Evolutionary conservation across 2,888 invertebrate genomes (phyloP), one percentile per base, ranked within the genome.

Genomic region (Pseudococcus viburni): DNA sequence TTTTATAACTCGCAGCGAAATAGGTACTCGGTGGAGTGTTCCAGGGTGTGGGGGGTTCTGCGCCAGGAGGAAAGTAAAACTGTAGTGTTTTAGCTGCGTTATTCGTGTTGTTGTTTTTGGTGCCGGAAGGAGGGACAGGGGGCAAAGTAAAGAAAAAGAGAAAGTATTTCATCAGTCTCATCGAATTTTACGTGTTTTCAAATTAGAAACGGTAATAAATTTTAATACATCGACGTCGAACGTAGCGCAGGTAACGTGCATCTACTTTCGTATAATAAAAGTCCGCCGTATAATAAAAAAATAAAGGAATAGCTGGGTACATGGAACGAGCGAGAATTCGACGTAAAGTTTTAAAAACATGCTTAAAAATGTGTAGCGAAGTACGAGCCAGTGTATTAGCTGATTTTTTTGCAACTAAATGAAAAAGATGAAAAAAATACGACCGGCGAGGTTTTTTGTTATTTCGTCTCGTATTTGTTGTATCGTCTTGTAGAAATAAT

Each of bases 201-300:
- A 68, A 68, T 68, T 68, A 68, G 68, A 68, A 68, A 68, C 68
- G 68, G 68, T 68, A 68, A 68, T 68, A 68, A 68, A 68, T 68
- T 68, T 68, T 68, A 68, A 68, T 68, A 68, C 68, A 68, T 68
- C 68, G 68, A 26, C 26, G 68, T 22, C 19, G 42, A 42, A 42
- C 42, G 8, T 42, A 42, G 19, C 15, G 22, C 68, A 68, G 22
- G 68, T 64, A 68, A 68, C 68, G 26, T 68, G 12, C 15, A n/a
- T 51, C 55, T 55, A 42, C 55, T 55, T 55, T n/a, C 55, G 55
- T 68, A 68, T 68, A 68, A 22, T 26, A 55, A 55, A 68, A 68
- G 26, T 68, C 26, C 68, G 68, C 26, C 68, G 68, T 68, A 26
- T 68, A 68, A 26, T 68, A 68, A 68, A 68, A 68, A n/a, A 51